Evolutionary conservation across 64 coral and sea anemone genomes (phyloP), one percentile per base, ranked within the genome.

Genomic region (Catalaphyllia jardinei): DNA sequence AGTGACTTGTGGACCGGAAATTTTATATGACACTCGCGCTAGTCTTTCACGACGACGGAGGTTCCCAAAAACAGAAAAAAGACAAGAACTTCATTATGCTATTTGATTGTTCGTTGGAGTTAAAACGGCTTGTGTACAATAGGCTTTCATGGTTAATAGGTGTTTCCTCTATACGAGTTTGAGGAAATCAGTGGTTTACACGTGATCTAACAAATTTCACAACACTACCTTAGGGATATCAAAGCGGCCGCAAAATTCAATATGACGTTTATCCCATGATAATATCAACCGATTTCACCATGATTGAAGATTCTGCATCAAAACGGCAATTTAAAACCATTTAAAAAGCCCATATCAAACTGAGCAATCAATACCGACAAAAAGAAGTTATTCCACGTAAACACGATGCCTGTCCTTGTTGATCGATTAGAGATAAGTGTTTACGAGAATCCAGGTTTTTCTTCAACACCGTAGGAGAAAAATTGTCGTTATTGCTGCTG

Each of bases 351-450:
- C 79, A 24, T 65, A 83, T 83, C 79, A 67, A 33, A 65, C 29
- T 1, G 3, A 39, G 39, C 19, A 18, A 83, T 65, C 42, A 46
- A 46, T 46, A 46, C 60, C 10, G 22, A 38, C 19, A 65, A 61
- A n/a, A 38, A 63, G 79, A 83, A 83, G 64, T 83, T 83, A 39
- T 35, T 83, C 17, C 18, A 61, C 79, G 31, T 17, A 62, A 19
- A 35, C 22, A 83, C 77, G 57, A 79, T 79, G 25, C 46, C 14
- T 30, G 54, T 57, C 54, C 54, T 29, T 30, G 16, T 55, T 52
- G 77, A 65, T 83, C 79, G 17, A 65, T 64, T 64, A 1, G 18
- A 64, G 59, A 64, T 65, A 39, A 2, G 60, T 25, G 8, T 57
- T 57, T 57, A 57, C 54, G 15, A 57, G 12, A 10, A 57, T 57